phyloP scores from a whole-genome alignment of 1,140 invertebrate species.

The Pseudobourletiella spinata region DNA sequence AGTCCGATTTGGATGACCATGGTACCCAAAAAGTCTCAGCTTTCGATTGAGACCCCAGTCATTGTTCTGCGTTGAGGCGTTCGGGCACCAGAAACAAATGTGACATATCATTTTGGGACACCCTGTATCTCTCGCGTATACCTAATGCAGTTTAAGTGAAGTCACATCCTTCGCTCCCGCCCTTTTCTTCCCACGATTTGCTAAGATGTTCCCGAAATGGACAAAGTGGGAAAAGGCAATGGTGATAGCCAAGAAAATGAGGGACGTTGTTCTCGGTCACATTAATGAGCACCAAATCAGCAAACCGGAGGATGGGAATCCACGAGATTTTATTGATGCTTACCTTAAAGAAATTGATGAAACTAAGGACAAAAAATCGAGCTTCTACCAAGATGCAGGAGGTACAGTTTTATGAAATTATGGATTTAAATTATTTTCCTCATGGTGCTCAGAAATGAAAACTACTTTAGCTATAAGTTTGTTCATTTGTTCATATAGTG shows the following conservation, averaged over 20 bases:
- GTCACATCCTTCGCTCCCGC: no score
- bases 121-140: no score
- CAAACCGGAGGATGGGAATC: background rate
- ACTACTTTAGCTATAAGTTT: background rate
- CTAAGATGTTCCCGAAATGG: background rate
- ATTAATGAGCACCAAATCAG: constrained; percentile 8
- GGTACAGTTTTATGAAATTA: constrained; percentile 3
- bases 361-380: constrained; percentile 12
- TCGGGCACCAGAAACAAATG: no score
- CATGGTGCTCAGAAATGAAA: background rate
- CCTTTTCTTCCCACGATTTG: constrained; percentile 6
- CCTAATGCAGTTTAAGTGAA: no score
- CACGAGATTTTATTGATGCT: constrained; percentile 18
- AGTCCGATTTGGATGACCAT: no score
- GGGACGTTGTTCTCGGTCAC: background rate
- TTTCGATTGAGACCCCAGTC: no score
- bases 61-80: no score
- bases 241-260: background rate
- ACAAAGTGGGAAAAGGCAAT: background rate
- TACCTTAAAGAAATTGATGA: constrained; percentile 7
- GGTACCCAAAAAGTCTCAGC: no score
- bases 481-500: background rate
- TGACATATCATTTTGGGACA: no score
- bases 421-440: no score
- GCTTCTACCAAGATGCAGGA: constrained; percentile 12